phyloP scores from a whole-genome alignment of 2,113 vertebrate genomes.

The Phaethon lepturus region DNA sequence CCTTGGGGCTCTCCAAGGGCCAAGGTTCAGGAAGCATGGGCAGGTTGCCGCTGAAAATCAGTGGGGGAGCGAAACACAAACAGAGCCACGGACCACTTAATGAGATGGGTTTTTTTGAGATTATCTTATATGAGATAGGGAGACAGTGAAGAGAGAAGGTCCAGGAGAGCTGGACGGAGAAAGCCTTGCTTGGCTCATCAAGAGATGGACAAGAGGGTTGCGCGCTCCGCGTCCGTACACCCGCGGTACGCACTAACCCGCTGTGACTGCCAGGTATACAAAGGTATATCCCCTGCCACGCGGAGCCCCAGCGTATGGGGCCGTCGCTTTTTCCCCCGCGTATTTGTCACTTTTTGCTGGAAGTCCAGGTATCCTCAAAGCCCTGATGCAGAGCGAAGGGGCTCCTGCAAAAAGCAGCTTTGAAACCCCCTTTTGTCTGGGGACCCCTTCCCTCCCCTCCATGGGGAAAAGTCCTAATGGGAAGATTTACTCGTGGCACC shows the following conservation, averaged over 20 bases:
- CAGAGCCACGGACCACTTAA: background rate
- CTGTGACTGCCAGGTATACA: background rate
- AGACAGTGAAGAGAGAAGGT: background rate
- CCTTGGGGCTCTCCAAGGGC: background rate
- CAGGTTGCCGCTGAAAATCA: background rate
- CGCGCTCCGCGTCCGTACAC: accelerated
- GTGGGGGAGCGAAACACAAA: background rate
- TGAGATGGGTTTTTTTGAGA: no score
- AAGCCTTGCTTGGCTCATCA: background rate
- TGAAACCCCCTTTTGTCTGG: background rate
- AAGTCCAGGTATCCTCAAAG: background rate
- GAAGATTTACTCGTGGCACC: background rate
- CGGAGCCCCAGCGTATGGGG: accelerated
- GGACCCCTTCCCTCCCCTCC: background rate
- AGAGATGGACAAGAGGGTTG: background rate
- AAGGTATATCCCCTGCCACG: background rate
- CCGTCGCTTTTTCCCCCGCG: accelerated
- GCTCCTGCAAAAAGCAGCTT: background rate
- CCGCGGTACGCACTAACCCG: background rate
- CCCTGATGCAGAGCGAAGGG: background rate
- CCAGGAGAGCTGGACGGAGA: background rate
- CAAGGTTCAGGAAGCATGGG: background rate
- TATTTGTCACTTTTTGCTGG: constrained; percentile 6
- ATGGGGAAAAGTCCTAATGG: background rate
- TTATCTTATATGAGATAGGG: background rate